These are phyloP conservation scores for Apoda limacodes DNA, from an alignment of 2,888 invertebrate species.

Conservation along the genomic window DNA sequence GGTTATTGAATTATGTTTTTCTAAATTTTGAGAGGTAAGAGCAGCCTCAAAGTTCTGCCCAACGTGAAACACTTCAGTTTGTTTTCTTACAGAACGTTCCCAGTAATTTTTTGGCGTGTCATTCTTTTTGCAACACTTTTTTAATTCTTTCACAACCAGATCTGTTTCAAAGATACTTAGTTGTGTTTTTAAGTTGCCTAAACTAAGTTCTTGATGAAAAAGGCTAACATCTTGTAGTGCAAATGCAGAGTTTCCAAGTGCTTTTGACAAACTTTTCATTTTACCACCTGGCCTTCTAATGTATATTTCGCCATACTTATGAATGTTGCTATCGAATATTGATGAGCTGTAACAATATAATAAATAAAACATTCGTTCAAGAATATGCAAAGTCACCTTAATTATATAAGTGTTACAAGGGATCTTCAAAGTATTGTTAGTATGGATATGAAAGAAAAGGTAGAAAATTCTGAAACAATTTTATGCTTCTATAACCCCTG, in stretches of 20 bases:
- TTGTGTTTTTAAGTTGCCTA: conserved; percentile 31
- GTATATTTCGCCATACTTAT: conserved; percentile 48
- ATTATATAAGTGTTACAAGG: too few species aligned
- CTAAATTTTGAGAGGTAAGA: conserved; percentile 25
- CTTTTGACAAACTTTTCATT: conserved; percentile 23
- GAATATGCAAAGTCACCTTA: conserved; percentile 1
- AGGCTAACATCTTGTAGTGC: conserved; percentile 27
- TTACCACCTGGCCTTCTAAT: conserved; percentile 26
- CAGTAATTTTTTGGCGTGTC: conserved; percentile 17
- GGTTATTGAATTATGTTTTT: conserved; percentile 17
- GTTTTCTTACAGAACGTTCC: conserved; percentile 25
- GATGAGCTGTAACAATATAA: conserved; percentile 32
- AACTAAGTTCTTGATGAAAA: conserved; percentile 31
- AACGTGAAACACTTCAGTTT: conserved; percentile 27
- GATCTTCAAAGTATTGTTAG: too few species aligned
- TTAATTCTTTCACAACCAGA: conserved; percentile 28
- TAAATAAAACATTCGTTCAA: conserved; percentile 3
- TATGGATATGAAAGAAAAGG: too few species aligned
- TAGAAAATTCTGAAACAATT: too few species aligned
- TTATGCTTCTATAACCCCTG: too few species aligned
- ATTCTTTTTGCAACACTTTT: conserved; percentile 22
- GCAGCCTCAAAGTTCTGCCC: conserved; percentile 24
- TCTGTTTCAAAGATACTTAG: conserved; percentile 22
- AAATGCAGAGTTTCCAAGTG: conserved; percentile 28
- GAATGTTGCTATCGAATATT: conserved; percentile 43